Evolutionary conservation across 2,797 vertebrate species (phyloP).

Genomic region (Bradypodion pumilum): DNA sequence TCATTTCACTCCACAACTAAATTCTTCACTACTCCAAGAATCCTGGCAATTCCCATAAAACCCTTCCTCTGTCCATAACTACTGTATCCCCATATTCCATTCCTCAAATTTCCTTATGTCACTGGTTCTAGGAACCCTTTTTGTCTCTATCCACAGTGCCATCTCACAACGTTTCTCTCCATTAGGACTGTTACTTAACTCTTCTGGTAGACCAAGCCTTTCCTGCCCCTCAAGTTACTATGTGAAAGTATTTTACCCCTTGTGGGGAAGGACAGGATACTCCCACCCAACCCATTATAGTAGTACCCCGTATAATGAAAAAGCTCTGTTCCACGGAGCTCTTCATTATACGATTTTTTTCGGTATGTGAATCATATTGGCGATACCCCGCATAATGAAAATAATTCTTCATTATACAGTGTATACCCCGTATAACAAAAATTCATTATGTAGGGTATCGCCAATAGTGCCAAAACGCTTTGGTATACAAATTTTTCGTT

Average conservation of each 20-base stretch:
- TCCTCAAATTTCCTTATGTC: not conserved
- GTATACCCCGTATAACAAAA: no score
- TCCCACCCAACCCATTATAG: not conserved
- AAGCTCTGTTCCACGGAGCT: no score
- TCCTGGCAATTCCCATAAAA: not conserved
- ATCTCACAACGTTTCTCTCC: not conserved
- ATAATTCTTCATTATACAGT: no score
- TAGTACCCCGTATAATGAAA: no score
- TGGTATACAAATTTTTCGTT: no score
- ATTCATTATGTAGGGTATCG: no score
- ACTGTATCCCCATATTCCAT: not conserved
- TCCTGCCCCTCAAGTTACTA: not conserved
- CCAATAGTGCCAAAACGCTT: no score
- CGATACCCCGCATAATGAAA: no score
- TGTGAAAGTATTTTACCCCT: not conserved
- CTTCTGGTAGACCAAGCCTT: no score
- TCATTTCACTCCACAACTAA: not conserved
- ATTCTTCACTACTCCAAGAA: not conserved
- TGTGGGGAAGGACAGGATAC: not conserved
- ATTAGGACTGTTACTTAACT: not conserved
- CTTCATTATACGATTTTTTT: no score
- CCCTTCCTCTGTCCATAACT: not conserved
- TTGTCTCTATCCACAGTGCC: not conserved
- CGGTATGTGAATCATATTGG: no score
- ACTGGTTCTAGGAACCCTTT: not conserved